Evolutionary conservation across 2,888 invertebrate genomes (phyloP), one percentile per base, ranked within the genome.

Genomic region (Parasteatoda lunata): DNA sequence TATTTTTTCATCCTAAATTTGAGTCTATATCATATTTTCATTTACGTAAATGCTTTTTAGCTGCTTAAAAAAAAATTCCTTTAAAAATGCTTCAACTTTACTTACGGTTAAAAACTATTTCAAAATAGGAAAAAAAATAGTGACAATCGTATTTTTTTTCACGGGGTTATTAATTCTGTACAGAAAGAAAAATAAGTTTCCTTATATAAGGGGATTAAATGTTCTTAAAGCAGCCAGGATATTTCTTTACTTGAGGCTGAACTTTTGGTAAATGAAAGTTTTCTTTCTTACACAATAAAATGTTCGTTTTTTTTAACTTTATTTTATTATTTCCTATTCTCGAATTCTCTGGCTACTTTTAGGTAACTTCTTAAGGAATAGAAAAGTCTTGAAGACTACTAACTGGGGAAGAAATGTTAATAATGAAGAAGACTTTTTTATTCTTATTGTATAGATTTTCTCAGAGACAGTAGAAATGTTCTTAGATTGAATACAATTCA

Each of bases 311-410:
- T 59, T 59, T 13, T 54, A 13, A 54, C n/a, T 59, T 59, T 59
- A 13, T 59, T 59, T n/a, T 59, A 59, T 59, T 59, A 59, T 59
- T 59, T 59, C 9, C 59, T 59, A 13, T 59, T 59, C 59, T 59
- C n/a, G n/a, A 59, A n/a, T 13, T 59, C 11, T n/a, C 59, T 6
- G 59, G 8, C 59, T 59, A 59, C n/a, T 59, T 59, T n/a, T 13
- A 59, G 59, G 59, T 59, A 59, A 59, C 59, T 59, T 59, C 59
- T 59, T 59, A 59, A 59, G 59, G 59, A 59, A 59, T 59, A 9
- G 59, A 59, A 59, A 59, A 59, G 59, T 59, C 59, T n/a, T 13
- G 9, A 59, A 5, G 59, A 59, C 59, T 6, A 59, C 59, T 59
- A n/a, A 59, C 59, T 59, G 11, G 11, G 30, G n/a, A n/a, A n/a